Evolutionary conservation across 2,888 invertebrate species (phyloP).

Genomic region (Plagiodera versicolora): DNA sequence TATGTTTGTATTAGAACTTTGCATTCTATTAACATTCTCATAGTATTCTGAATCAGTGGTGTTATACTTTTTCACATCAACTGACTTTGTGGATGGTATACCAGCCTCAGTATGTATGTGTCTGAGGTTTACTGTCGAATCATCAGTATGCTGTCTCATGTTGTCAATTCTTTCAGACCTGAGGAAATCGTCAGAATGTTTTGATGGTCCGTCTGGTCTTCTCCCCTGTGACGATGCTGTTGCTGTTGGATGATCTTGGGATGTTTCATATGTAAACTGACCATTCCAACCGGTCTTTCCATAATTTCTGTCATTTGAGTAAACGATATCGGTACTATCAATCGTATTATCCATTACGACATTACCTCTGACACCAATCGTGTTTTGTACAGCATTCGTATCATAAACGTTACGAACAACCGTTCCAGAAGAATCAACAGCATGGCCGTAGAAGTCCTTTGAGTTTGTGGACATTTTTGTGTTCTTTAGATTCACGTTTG

Average conservation of each 20-base stretch:
- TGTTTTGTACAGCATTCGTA: slow-evolving; percentile 50
- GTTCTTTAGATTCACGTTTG: slow-evolving; percentile 34
- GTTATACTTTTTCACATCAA: neutral
- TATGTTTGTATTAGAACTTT: neutral
- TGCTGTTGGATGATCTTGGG: slow-evolving; percentile 30
- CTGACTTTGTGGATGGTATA: slow-evolving; percentile 10
- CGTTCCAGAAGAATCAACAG: slow-evolving; percentile 43
- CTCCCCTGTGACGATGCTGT: slow-evolving; percentile 18
- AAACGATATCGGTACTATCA: slow-evolving; percentile 52
- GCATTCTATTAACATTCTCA: neutral
- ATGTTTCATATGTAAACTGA: slow-evolving; percentile 48
- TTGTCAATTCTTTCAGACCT: slow-evolving; percentile 13
- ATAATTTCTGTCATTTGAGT: slow-evolving; percentile 51
- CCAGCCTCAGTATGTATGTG: slow-evolving; percentile 17
- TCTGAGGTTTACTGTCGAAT: neutral
- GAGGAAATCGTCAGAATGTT: slow-evolving; percentile 16
- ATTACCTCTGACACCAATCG: slow-evolving; percentile 52
- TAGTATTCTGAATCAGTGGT: neutral
- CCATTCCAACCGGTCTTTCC: slow-evolving; percentile 55
- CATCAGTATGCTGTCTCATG: slow-evolving; percentile 13
- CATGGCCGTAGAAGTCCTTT: slow-evolving; percentile 49
- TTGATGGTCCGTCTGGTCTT: slow-evolving; percentile 2
- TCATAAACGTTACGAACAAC: slow-evolving; percentile 50
- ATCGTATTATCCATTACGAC: slow-evolving; percentile 57
- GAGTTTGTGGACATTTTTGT: slow-evolving; percentile 43